Conservation (phyloP, 2,113 vertebrate species). For the Microcebus murinus region DNA sequence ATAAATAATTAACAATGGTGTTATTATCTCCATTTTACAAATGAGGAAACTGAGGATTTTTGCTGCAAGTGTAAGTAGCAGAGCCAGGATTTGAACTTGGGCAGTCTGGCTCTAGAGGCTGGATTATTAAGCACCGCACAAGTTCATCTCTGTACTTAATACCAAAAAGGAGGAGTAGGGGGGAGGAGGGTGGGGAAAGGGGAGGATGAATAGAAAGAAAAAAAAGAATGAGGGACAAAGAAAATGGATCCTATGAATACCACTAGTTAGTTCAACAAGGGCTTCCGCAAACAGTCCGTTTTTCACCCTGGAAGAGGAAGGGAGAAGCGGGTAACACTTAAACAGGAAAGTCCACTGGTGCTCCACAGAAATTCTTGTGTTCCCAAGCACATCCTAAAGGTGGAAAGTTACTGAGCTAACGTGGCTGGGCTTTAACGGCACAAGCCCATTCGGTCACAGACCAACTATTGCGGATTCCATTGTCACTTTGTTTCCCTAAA, state of each 20-base stretch:
- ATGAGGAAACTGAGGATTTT: slow-evolving; percentile 1
- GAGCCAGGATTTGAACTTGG: not conserved
- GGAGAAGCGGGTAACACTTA: not conserved
- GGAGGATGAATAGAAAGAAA: not conserved
- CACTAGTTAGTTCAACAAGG: not conserved
- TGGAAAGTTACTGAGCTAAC: slow-evolving; percentile 70
- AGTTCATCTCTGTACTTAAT: not conserved
- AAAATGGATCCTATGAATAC: not conserved
- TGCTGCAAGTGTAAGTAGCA: not conserved
- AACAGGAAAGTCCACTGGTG: slow-evolving; percentile 37
- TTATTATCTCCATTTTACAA: not conserved
- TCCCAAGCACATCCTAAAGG: not conserved
- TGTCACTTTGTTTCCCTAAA: not conserved
- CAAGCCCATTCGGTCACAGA: not conserved
- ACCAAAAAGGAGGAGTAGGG: not conserved
- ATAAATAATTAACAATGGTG: not conserved
- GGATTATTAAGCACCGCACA: not conserved
- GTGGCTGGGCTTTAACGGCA: not conserved
- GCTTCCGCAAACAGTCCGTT: not conserved
- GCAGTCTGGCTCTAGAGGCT: not conserved
- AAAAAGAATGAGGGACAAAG: not conserved
- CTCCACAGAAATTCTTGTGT: slow-evolving; percentile 47
- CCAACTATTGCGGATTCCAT: not conserved
- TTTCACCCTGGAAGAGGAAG: not conserved
- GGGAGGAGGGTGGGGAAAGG: not conserved